Conservation (phyloP, 2,113 vertebrate species). For the Hippolais icterina region DNA sequence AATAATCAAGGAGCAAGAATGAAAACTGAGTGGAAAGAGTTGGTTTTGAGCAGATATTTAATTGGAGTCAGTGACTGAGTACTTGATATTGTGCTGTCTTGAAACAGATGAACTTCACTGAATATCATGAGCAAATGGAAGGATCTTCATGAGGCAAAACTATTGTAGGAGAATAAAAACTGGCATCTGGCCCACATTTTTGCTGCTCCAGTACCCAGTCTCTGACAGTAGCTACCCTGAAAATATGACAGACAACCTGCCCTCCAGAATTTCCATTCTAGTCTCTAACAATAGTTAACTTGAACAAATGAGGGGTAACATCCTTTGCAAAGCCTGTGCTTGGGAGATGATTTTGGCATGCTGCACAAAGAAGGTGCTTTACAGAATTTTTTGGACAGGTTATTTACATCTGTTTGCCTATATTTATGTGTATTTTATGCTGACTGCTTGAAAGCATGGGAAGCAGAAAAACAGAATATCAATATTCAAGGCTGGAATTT, state of each 20-base stretch:
- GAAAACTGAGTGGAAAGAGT: neutral
- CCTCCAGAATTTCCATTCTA: neutral
- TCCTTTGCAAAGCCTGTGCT: neutral
- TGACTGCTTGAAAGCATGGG: neutral
- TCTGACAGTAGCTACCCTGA: neutral
- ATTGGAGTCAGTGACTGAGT: neutral
- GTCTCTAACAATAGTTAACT: neutral
- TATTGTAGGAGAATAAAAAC: neutral
- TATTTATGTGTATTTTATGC: neutral
- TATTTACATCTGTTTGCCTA: neutral
- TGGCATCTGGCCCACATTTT: neutral
- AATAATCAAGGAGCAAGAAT: conserved; percentile 1
- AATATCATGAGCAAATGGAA: neutral
- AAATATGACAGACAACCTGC: neutral
- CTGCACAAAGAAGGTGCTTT: neutral
- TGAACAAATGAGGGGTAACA: neutral
- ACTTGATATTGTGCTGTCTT: neutral
- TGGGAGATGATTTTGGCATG: neutral
- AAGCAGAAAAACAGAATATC: neutral
- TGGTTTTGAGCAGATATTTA: conserved; percentile 2
- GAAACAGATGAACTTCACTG: neutral
- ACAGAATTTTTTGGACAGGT: neutral
- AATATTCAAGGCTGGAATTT: neutral
- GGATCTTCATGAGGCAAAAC: neutral
- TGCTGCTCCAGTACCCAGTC: neutral